phyloP scores from a whole-genome alignment of 2,888 invertebrate genomes.

The Agrotis clavis region DNA sequence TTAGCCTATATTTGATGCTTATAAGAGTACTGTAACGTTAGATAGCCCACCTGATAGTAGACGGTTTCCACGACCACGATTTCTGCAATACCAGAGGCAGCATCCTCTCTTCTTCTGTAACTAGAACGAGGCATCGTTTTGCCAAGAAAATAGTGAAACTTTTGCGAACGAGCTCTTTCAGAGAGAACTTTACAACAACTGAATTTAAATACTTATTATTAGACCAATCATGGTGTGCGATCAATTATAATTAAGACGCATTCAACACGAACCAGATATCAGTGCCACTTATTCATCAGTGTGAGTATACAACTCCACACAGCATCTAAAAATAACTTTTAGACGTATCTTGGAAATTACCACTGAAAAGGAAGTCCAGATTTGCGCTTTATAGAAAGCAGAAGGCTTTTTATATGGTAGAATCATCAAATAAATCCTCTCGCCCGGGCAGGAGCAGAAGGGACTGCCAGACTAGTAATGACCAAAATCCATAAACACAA shows the following conservation, averaged over 20 bases:
- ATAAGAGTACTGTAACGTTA: too few relatives aligned
- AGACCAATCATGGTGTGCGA: slow-evolving; percentile 30
- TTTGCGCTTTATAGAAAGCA: too few relatives aligned
- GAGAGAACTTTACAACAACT: slow-evolving; percentile 28
- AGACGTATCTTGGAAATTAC: not conserved
- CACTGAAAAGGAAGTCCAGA: not conserved
- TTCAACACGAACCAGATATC: slow-evolving; percentile 23
- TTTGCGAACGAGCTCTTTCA: slow-evolving; percentile 31
- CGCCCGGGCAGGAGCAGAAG: too few relatives aligned
- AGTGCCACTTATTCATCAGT: slow-evolving; percentile 5
- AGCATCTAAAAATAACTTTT: slow-evolving; percentile 2
- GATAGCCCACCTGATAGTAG: slow-evolving; percentile 33
- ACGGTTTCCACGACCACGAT: slow-evolving; percentile 10
- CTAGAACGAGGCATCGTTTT: slow-evolving; percentile 12
- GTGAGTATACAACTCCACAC: too few relatives aligned
- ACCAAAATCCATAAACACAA: too few relatives aligned
- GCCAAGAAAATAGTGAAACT: not conserved
- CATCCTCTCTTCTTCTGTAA: not conserved
- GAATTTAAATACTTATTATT: slow-evolving; percentile 37
- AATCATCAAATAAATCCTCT: too few relatives aligned
- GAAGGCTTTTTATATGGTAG: too few relatives aligned
- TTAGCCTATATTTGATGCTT: too few relatives aligned
- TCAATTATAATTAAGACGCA: slow-evolving; percentile 45
- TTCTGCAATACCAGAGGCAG: slow-evolving; percentile 9
- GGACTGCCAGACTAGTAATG: too few relatives aligned